Base-by-base conservation (phyloP, 2,797 vertebrate genomes). In the Erethizon dorsatum region DNA sequence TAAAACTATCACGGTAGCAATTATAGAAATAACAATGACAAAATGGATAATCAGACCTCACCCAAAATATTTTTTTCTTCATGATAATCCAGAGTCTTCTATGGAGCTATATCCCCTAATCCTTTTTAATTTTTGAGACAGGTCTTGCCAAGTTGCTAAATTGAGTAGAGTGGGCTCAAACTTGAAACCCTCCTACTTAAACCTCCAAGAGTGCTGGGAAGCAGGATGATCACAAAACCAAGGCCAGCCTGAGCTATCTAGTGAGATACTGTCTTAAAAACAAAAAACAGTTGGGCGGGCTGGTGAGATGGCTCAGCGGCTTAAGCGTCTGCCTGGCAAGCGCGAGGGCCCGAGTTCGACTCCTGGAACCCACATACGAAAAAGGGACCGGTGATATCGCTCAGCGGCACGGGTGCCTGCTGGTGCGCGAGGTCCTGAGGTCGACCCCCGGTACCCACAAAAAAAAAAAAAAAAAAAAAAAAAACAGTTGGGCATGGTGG, bases 41-140 rank as follows among this genome's bases (percentile, higher is more conserved):
- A 75, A 90, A 80, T 33, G 47, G 26, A 78, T 94, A 88, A 63
- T 28, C 24, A 92, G 47, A 92, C 8, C 33, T 79, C 24, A 84
- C 24, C 22, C 26, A 80, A 63, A 37, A 73, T 13, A 26, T 73
- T 75, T 26, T 14, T 26, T 73, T 41, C 12, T 45, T 75, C 13
- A 26, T 47, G 12, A 41, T 47, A 75, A 47, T 28, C 24, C 24
- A 47, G 41, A 33, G 33, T 73, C 41, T 73, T 75, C 45, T 24
- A 75, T 2, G 10, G 41, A 26, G 13, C 12, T 75, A 7, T 13
- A 28, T 45, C 41, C 24, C 22, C 22, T 2, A 45, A 24, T 1
- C 22, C 71, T 73, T 47, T 37, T 75, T 75, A 47, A 75, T 14
- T 26, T 50, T 28, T 75, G 45, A 75, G 45, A 47, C 26, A 47